Evolutionary conservation across 2,113 vertebrate species (phyloP).

Genomic region (Ondatra zibethicus): DNA sequence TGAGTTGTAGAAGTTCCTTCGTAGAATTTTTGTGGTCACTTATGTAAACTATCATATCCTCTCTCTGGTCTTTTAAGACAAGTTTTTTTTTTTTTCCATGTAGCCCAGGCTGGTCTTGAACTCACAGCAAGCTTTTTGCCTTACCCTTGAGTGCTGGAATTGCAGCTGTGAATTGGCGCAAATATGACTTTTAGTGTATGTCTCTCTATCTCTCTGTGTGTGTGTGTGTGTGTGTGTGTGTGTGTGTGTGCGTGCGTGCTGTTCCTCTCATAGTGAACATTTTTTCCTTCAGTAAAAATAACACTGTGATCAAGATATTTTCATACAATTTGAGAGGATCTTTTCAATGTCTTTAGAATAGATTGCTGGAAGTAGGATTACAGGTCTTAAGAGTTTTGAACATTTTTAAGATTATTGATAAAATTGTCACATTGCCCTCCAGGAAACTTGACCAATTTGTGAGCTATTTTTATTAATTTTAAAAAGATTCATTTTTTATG

Average conservation of each 20-base stretch:
- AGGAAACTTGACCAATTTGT: not conserved
- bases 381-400: slow-evolving; percentile 37
- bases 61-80: not conserved
- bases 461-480: not conserved
- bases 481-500: not conserved
- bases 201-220: not conserved
- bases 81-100: too few relatives aligned
- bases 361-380: slow-evolving; percentile 42
- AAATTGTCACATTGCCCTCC: not conserved
- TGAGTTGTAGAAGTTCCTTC: too few relatives aligned
- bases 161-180: not conserved
- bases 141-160: not conserved
- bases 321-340: slow-evolving; percentile 30
- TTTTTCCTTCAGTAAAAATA: slow-evolving; percentile 25
- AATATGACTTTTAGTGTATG: slow-evolving; percentile 39
- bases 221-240: not conserved
- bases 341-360: slow-evolving; percentile 47
- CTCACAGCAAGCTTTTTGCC: not conserved
- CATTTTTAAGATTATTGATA: slow-evolving; percentile 57
- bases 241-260: not conserved
- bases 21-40: too few relatives aligned
- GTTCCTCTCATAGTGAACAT: not conserved
- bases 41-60: too few relatives aligned
- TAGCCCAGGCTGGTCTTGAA: not conserved
- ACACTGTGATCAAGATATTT: slow-evolving; percentile 8